These are phyloP conservation scores for Tipula confusa DNA, from an alignment of 2,888 invertebrate genomes.

Conservation along the genomic window DNA sequence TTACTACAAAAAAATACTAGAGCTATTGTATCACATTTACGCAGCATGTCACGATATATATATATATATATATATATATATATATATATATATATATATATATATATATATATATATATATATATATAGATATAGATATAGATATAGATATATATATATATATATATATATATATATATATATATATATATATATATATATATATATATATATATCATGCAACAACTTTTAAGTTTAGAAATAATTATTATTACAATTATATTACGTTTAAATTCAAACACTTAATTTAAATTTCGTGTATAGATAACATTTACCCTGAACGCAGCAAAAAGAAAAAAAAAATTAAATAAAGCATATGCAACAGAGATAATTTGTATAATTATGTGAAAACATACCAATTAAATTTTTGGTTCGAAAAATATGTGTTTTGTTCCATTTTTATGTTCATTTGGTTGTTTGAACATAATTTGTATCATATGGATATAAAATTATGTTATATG, in stretches of 20 bases:
- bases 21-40: no score
- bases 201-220: no score
- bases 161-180: no score
- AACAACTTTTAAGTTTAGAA: neutral
- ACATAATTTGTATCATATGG: neutral
- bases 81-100: no score
- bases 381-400: conserved; percentile 1
- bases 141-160: no score
- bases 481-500: neutral
- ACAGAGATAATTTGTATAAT: neutral
- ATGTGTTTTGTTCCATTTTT: neutral
- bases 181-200: no score
- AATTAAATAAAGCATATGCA: neutral
- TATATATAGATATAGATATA: no score
- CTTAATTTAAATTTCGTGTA: neutral
- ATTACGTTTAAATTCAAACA: neutral
- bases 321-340: neutral
- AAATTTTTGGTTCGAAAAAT: neutral
- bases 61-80: no score
- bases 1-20: no score
- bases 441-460: neutral
- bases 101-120: no score
- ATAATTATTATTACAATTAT: neutral
- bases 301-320: neutral
- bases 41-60: no score